Evolutionary conservation across 2,113 vertebrate genomes (phyloP), one percentile per base, ranked within the genome.

Genomic region (Coptodon bakossiorum): DNA sequence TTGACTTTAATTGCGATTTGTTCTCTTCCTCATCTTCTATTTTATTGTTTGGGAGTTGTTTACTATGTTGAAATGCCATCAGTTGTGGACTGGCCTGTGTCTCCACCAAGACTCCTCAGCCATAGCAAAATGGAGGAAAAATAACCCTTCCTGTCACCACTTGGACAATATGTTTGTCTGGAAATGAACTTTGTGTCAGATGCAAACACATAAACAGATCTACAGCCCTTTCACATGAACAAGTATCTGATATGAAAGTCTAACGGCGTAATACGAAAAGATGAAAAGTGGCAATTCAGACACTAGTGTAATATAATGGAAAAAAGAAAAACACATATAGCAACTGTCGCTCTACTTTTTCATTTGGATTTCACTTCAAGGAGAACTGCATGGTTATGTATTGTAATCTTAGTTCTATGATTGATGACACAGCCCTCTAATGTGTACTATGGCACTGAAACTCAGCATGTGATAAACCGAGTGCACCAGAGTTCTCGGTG

Each of bases 1-100:
- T 81, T 93, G 90, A 91, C 88, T 94, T 92, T 93, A 91, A 96
- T 93, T 95, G 88, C 86, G 38, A 84, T 76, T 89, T 82, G 89
- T 88, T 84, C 59, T 10, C 86, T 56, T 53, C 85, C 90, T 93
- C 90, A 83, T 90, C 78, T 93, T 84, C 78, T 31, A n/a, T 89
- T 94, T 94, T 91, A 93, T 87, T 88, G 82, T 88, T 56, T 10
- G 82, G 89, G 90, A 90, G 88, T 86, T 88, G 89, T 93, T 95
- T 93, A 91, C 92, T 84, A 50, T 81, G 85, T 52, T 87, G 81
- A 84, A 71, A 90, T 52, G 80, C 87, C 88, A 91, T 93, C 89
- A 81, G 84, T 48, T 80, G 45, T 59, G 82, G 81, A 88, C 36
- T n/a, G 80, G 66, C 56, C 59, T 82, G 86, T 34, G 48, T 86